Conservation (phyloP, 2,888 invertebrate species). For the Idaea straminata region DNA sequence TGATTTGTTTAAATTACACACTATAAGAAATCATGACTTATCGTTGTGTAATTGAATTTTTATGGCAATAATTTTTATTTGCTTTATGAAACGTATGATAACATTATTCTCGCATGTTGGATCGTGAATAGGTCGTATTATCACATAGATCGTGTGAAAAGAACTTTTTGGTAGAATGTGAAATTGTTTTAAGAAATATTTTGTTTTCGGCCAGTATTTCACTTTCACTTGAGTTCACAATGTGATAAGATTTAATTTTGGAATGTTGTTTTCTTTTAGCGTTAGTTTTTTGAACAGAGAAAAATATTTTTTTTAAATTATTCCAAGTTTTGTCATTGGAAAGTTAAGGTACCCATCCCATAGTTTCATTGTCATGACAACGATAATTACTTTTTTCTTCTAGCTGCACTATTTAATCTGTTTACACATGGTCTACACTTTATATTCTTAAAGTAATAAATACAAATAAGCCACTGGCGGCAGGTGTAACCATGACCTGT, state of each 20-base stretch:
- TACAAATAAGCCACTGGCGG: no score
- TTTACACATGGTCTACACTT: no score
- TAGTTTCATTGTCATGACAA: no score
- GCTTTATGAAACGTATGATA: constrained; percentile 26
- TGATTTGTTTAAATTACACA: background rate
- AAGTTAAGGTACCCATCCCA: no score
- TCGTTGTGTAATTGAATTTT: background rate
- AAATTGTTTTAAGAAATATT: constrained; percentile 45
- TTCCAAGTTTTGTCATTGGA: no score
- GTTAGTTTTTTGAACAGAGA: background rate
- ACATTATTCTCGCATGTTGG: constrained; percentile 54
- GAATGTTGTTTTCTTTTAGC: constrained; percentile 36
- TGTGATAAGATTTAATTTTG: constrained; percentile 43
- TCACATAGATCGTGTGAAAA: constrained; percentile 63
- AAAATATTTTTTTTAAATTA: background rate
- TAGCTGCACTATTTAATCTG: no score
- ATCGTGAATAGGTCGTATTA: constrained; percentile 46
- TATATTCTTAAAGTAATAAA: no score
- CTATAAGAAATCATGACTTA: background rate
- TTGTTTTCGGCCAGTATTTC: constrained; percentile 14
- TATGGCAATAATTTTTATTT: background rate
- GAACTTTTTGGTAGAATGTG: constrained; percentile 44
- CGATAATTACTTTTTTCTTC: no score
- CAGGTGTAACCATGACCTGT: no score
- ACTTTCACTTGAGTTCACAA: constrained; percentile 63